Percentiles rank a stretch among this genome's conserved stretches.
phyloP scores from a whole-genome alignment of 1,140 invertebrate genomes.

The Nilaparvata lugens region DNA sequence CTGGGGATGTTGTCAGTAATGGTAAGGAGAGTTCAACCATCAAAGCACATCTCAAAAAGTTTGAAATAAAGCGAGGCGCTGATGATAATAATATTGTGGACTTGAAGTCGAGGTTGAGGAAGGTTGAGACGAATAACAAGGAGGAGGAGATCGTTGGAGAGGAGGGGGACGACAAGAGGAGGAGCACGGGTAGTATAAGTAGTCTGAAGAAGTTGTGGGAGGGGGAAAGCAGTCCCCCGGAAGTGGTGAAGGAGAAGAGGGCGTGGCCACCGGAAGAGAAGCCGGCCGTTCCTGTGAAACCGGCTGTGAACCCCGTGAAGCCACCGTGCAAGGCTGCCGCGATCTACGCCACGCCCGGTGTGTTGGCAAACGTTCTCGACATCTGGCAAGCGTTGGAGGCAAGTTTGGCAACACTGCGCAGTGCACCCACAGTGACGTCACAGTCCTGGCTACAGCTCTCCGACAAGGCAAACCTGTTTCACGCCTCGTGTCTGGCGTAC shows the following conservation, averaged over 20 bases:
- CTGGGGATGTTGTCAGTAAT: constrained; percentile 8
- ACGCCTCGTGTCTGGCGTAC: constrained; percentile 63
- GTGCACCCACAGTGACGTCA: constrained; percentile 46
- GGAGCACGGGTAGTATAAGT: constrained; percentile 85
- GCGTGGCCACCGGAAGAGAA: constrained; percentile 48
- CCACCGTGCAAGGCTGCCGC: constrained; percentile 33
- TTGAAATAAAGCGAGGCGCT: constrained; percentile 49
- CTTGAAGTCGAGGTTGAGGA: constrained; percentile 73
- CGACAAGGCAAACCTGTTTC: constrained; percentile 69
- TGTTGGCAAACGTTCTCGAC: constrained; percentile 49
- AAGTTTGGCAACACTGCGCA: constrained; percentile 50
- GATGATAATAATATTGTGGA: constrained; percentile 55
- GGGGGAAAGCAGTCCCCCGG: constrained; percentile 48
- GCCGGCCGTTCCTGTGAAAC: constrained; percentile 60
- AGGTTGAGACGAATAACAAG: constrained; percentile 51
- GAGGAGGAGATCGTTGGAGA: constrained; percentile 48
- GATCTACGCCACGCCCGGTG: constrained; percentile 55
- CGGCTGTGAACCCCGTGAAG: constrained; percentile 42
- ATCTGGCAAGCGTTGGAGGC: constrained; percentile 56
- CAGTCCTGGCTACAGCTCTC: constrained; percentile 72
- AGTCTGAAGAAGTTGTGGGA: constrained; percentile 90
- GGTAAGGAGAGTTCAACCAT: constrained; percentile 33
- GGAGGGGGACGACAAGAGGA: constrained; percentile 74
- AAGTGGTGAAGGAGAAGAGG: constrained; percentile 41
- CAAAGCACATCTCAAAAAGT: constrained; percentile 56